Percentiles rank a stretch among this genome's conserved stretches.
These are phyloP conservation scores for Myotis myotis DNA, from an alignment of 2,797 vertebrate species.

Conservation along the genomic window DNA sequence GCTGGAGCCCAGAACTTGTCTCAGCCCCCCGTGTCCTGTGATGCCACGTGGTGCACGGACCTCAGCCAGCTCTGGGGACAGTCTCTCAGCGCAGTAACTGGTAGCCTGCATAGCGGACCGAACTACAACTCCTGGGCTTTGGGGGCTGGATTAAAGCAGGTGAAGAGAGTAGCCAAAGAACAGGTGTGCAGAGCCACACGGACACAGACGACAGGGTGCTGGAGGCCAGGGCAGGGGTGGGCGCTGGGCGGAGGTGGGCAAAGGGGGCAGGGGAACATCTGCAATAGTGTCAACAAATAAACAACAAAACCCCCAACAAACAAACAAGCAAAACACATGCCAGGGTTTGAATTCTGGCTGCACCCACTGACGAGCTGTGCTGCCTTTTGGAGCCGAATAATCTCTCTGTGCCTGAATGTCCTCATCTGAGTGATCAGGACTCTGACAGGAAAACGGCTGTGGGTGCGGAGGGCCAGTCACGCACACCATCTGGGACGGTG, in stretches of 20 bases:
- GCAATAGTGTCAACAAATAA: not conserved
- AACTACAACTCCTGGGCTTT: not conserved
- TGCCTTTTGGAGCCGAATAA: not conserved
- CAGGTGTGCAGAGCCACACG: not conserved
- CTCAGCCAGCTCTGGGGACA: not conserved
- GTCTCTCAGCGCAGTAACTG: not conserved
- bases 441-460: not conserved
- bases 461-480: no score
- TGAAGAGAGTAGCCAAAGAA: not conserved
- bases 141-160: not conserved
- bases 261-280: not conserved
- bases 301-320: not conserved
- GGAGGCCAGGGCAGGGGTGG: no score
- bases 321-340: not conserved
- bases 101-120: not conserved
- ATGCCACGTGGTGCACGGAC: rapidly evolving
- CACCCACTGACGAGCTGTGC: not conserved
- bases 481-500: no score
- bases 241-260: no score
- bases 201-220: not conserved
- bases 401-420: not conserved
- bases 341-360: not conserved
- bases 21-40: not conserved
- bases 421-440: not conserved
- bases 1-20: not conserved